Evolutionary conservation across 2,113 vertebrate species (phyloP), one percentile per base, ranked within the genome.

Genomic region (Tympanuchus pallidicinctus): DNA sequence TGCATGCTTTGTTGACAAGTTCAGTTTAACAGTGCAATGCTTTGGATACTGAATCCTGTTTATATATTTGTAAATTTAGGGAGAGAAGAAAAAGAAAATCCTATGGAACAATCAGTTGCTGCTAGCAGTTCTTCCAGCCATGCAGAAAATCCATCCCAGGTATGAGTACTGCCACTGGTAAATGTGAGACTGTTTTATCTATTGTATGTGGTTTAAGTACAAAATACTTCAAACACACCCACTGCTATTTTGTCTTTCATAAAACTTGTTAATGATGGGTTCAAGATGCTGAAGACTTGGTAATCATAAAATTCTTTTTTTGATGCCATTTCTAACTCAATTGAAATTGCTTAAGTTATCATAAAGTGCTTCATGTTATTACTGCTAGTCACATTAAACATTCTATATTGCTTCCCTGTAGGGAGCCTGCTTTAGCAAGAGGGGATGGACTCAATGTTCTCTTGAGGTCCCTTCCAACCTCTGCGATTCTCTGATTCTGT

Each of bases 111-210:
- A 71, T 25, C 95, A 91, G 88, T 79, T 25, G 52, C 93, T 82
- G 64, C 78, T 86, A 96, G 28, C 86, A 85, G 77, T 83, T 95
- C 97, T 60, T 95, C 91, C 65, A 94, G 50, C 45, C 94, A 94
- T 80, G 87, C 88, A 91, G 96, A 97, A 97, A 93, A 88, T 78
- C 82, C 93, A 2, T 71, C 74, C 63, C 93, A 97, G 95, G 97
- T 98, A 93, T 36, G 73, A 78, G 59, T 63, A 96, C 78, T 76
- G 61, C 50, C 61, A 63, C 64, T 72, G 60, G 19, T 67, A 50
- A 71, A 42, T 20, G 16, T 56, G 30, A 63, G 32, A 19, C 43
- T 45, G 17, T 72, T 20, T 34, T 17, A 30, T 36, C 19, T 78
- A 10, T 1, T 93, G 73, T 70, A 19, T 64, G 21, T 67, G 8